A percentile compares a stretch with the other conserved stretches of the same genome.
phyloP scores from a whole-genome alignment of 2,113 vertebrate genomes.

The Callionymus lyra region DNA sequence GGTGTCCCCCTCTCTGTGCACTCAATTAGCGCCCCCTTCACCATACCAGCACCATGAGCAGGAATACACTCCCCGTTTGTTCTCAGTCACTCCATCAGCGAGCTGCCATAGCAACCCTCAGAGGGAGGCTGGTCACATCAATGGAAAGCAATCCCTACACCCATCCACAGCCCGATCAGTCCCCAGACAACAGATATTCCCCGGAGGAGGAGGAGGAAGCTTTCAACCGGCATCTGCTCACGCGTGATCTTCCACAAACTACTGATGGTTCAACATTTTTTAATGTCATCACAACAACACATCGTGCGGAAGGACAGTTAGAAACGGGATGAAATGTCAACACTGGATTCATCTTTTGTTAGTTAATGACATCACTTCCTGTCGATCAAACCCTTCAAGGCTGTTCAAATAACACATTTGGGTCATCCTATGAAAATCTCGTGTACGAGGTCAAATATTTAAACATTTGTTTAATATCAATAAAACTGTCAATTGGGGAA shows the following conservation, averaged over 20 bases:
- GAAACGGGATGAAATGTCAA: too few species aligned
- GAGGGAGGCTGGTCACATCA: slow-evolving; percentile 38
- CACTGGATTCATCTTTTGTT: too few species aligned
- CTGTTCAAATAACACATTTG: too few species aligned
- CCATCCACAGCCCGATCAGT: slow-evolving; percentile 28
- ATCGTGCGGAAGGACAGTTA: too few species aligned
- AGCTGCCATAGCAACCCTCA: slow-evolving; percentile 57
- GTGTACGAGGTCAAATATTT: too few species aligned
- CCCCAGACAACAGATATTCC: slow-evolving; percentile 17
- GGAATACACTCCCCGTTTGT: slow-evolving; percentile 52
- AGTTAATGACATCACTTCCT: too few species aligned
- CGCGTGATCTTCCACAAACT: too few species aligned
- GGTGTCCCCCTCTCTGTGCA: slow-evolving; percentile 28
- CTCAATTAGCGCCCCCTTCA: slow-evolving; percentile 55
- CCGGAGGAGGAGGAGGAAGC: not conserved
- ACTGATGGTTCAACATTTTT: not conserved
- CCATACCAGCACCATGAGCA: slow-evolving; percentile 46
- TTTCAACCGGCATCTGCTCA: not conserved
- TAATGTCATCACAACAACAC: too few species aligned
- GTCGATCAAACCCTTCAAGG: too few species aligned
- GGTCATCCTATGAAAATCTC: too few species aligned
- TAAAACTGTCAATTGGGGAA: too few species aligned
- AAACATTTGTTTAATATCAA: too few species aligned
- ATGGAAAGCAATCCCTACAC: slow-evolving; percentile 32
- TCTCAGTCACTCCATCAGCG: slow-evolving; percentile 51